Percentiles rank a stretch among this genome's conserved stretches.
These are phyloP conservation scores for Leptopilina boulardi DNA, from an alignment of 1,140 invertebrate species.

Conservation along the genomic window DNA sequence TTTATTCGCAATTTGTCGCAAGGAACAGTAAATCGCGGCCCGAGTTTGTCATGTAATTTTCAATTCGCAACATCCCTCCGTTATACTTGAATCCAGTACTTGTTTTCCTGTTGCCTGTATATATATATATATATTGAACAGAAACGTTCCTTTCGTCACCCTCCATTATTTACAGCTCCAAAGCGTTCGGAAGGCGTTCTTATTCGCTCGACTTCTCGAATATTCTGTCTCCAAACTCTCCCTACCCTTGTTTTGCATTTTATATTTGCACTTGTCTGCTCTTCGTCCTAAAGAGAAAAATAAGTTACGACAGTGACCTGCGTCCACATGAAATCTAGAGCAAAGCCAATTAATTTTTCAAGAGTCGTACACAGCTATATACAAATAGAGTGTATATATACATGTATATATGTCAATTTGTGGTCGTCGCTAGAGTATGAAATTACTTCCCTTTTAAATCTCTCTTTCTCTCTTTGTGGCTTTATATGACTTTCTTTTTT, in stretches of 20 bases:
- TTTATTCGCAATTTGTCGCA: slow-evolving; percentile 61
- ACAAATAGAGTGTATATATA: neutral
- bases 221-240: slow-evolving; percentile 48
- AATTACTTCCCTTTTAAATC: too few species aligned
- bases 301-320: slow-evolving; percentile 19
- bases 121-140: slow-evolving; percentile 44
- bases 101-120: slow-evolving; percentile 15
- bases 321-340: neutral
- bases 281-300: neutral
- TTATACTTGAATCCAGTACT: neutral
- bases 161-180: slow-evolving; percentile 59
- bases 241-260: slow-evolving; percentile 10
- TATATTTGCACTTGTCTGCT: slow-evolving; percentile 14
- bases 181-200: slow-evolving; percentile 52
- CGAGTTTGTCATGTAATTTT: slow-evolving; percentile 63
- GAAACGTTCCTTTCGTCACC: slow-evolving; percentile 52
- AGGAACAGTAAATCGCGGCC: slow-evolving; percentile 54
- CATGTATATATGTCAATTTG: too few species aligned
- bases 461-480: too few species aligned
- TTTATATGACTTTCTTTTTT: too few species aligned
- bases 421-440: too few species aligned
- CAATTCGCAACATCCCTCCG: slow-evolving; percentile 46
- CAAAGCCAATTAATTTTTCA: neutral
- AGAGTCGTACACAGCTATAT: neutral
- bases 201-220: slow-evolving; percentile 45